Evolutionary conservation across 2,888 invertebrate genomes (phyloP).

Genomic region (Drosophila rubida): DNA sequence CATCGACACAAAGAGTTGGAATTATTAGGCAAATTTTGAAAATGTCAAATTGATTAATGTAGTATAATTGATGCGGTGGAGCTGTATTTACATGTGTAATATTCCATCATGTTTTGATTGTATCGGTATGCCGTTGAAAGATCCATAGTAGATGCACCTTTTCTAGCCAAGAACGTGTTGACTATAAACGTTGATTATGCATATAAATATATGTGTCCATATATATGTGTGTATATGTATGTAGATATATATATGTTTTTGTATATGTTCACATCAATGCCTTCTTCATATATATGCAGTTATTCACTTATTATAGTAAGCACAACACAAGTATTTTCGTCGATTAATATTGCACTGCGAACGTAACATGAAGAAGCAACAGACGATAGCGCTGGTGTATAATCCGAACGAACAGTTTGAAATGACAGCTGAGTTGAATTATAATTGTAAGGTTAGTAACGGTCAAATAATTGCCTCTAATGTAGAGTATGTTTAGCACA

Average conservation of each 20-base stretch:
- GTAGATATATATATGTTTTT: no score
- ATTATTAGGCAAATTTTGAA: no score
- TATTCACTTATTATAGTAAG: no score
- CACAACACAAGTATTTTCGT: not conserved
- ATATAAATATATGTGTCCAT: not conserved
- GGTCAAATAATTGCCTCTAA: not conserved
- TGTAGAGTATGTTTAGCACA: no score
- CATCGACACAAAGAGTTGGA: no score
- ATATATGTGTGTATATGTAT: not conserved
- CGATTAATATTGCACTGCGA: not conserved
- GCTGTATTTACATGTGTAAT: conserved; percentile 94
- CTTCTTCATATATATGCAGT: no score
- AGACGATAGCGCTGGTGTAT: not conserved
- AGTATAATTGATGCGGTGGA: no score
- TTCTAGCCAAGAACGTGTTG: not conserved
- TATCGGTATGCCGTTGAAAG: conserved; percentile 97
- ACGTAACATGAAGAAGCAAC: not conserved
- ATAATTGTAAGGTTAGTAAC: conserved; percentile 30
- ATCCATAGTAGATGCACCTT: conserved; percentile 87
- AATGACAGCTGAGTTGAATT: conserved; percentile 2
- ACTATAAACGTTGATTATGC: not conserved
- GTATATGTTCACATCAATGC: no score
- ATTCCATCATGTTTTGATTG: conserved; percentile 99
- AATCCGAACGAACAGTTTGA: not conserved
- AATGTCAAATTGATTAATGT: no score